Percentiles rank a stretch among this genome's conserved stretches.
Evolutionary conservation across 2,797 vertebrate species (phyloP).

Genomic region (Alectoris magna): DNA sequence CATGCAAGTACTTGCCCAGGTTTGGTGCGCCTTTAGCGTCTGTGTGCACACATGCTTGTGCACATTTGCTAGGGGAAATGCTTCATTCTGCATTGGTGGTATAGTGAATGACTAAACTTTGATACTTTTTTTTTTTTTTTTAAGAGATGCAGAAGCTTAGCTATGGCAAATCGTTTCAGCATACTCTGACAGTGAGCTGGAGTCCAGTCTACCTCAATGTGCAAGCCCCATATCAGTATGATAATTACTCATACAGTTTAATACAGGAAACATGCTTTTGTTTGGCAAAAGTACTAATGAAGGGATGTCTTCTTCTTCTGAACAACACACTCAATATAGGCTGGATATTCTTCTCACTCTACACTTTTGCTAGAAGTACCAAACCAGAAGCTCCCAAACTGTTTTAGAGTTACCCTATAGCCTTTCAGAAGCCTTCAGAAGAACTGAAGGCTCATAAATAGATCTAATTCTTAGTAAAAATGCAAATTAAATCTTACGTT

Average conservation of each 20-base stretch:
- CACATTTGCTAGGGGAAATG: not conserved
- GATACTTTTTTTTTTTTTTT: not conserved
- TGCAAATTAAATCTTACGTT: not conserved
- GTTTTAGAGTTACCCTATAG: not conserved
- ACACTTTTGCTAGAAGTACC: not conserved
- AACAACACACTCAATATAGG: not conserved
- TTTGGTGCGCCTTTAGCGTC: not conserved
- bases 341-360: not conserved
- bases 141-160: not conserved
- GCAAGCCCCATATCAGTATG: not conserved
- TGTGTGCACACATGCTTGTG: not conserved
- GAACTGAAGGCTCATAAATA: not conserved
- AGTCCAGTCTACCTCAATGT: not conserved
- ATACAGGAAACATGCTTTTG: rapidly evolving
- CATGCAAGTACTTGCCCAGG: rapidly evolving
- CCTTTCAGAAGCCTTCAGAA: not conserved
- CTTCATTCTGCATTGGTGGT: rapidly evolving
- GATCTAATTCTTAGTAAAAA: not conserved
- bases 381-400: not conserved
- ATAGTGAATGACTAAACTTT: rapidly evolving
- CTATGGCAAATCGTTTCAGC: not conserved
- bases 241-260: not conserved
- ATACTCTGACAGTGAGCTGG: not conserved
- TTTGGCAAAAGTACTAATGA: not conserved
- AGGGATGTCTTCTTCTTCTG: not conserved